phyloP scores from a whole-genome alignment of 2,113 vertebrate genomes.

The Phyllostomus discolor region DNA sequence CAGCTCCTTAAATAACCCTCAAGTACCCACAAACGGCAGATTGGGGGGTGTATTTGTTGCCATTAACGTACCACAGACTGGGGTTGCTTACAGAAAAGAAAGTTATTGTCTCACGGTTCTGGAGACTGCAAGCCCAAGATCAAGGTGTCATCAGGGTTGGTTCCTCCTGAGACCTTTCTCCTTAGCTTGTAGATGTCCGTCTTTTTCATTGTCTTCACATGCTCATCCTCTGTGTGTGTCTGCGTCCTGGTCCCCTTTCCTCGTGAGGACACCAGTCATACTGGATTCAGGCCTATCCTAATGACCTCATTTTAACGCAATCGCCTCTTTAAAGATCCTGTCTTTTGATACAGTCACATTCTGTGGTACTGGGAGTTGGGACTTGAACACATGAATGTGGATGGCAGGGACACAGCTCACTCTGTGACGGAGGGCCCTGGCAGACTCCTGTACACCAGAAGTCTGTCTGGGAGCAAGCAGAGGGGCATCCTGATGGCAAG shows the following conservation, averaged over 20 bases:
- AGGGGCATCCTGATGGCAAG: neutral
- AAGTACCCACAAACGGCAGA: neutral
- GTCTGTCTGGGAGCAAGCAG: neutral
- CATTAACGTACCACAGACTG: neutral
- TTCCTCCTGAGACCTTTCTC: neutral
- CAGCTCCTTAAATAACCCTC: neutral
- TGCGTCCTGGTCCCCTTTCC: neutral
- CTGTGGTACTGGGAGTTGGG: neutral
- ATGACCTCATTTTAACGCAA: neutral
- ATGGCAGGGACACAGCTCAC: too few species aligned
- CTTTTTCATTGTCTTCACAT: neutral
- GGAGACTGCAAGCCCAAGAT: neutral
- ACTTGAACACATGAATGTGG: neutral
- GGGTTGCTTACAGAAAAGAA: neutral
- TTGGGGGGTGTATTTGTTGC: neutral
- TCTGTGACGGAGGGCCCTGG: neutral
- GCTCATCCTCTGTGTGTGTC: neutral
- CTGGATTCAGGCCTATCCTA: neutral
- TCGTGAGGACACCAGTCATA: neutral
- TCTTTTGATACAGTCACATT: neutral
- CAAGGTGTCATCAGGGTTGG: neutral
- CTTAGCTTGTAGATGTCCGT: fast-evolving
- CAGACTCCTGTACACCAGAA: neutral
- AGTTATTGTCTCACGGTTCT: neutral
- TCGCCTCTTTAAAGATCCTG: neutral